Percentiles rank a stretch among this genome's conserved stretches.
phyloP scores from a whole-genome alignment of 2,888 invertebrate genomes.

The Nephrotoma guestfalica region DNA sequence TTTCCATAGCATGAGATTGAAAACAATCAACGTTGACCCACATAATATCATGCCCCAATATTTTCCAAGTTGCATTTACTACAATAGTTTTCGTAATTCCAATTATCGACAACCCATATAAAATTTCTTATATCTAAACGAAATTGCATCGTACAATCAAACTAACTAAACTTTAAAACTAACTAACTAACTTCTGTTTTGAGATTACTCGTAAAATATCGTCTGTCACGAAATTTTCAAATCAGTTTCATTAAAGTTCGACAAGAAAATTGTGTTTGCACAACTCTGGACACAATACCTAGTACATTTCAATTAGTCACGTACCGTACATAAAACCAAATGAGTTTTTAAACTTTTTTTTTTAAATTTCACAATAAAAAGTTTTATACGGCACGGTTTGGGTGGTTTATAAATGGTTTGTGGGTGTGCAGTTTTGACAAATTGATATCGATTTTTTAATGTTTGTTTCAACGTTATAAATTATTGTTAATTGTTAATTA shows the following conservation, averaged over 20 bases:
- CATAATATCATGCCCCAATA: too few species aligned
- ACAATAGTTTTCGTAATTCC: background rate
- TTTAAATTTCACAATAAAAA: too few species aligned
- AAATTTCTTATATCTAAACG: too few species aligned
- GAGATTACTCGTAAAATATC: background rate
- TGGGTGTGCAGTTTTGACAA: too few species aligned
- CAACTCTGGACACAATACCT: background rate
- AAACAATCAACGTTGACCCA: too few species aligned
- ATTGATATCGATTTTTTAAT: too few species aligned
- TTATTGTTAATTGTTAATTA: too few species aligned
- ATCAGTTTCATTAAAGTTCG: background rate
- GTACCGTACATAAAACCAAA: background rate
- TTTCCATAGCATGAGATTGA: too few species aligned
- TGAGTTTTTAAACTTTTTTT: background rate
- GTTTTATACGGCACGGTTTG: too few species aligned
- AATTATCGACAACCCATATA: background rate
- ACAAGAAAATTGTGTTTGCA: background rate
- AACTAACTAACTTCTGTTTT: background rate
- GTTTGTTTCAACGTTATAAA: too few species aligned
- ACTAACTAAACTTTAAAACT: background rate
- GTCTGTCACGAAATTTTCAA: background rate
- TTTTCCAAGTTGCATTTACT: background rate
- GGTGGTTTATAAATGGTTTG: too few species aligned
- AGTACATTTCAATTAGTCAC: background rate
- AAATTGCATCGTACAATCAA: background rate